Evolutionary conservation across 1,140 invertebrate species (phyloP), one percentile per base, ranked within the genome.

Genomic region (Gonioctena quinquepunctata): DNA sequence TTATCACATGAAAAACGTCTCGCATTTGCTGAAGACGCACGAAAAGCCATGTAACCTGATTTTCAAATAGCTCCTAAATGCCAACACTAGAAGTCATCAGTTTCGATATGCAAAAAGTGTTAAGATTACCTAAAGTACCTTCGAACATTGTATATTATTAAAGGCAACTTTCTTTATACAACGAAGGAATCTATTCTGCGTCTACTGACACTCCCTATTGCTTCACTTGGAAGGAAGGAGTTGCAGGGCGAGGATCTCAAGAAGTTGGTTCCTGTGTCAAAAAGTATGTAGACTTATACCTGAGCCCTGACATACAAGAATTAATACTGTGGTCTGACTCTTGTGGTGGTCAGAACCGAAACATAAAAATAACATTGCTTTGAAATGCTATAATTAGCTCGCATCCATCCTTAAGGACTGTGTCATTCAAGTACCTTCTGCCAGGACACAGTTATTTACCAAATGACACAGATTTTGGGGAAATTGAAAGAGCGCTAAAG

Each of bases 401-500:
- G 5, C 64, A 66, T 66, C 64, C 50, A 27, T 54, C 49, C 28
- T 27, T 66, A 13, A 11, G 28, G 5, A 56, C 23, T 25, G 56
- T 66, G 7, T 54, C 64, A n/a, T 8, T 66, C 18, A 8, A 22
- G 4, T 66, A 26, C 18, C 23, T 54, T 19, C 3, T 27, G 11
- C n/a, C 23, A 5, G 50, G 33, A 27, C 23, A 66, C 16, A 54
- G 42, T 23, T 49, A 22, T 23, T 42, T 64, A n/a, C 62, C 33
- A 13, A 66, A 54, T 16, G 26, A 54, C 42, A 27, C 49, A 6
- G 49, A 26, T 25, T 81, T 83, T 69, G 59, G 70, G 7, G 76
- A 80, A 68, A 76, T 83, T 52, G 80, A 82, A 69, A 64, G 52
- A 28, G 49, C 33, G 2, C 66, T 83, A 6, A 83, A 82, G 77